These are phyloP conservation scores for Sarcophaga peregrina DNA, from an alignment of 1,140 invertebrate species.

Conservation along the genomic window DNA sequence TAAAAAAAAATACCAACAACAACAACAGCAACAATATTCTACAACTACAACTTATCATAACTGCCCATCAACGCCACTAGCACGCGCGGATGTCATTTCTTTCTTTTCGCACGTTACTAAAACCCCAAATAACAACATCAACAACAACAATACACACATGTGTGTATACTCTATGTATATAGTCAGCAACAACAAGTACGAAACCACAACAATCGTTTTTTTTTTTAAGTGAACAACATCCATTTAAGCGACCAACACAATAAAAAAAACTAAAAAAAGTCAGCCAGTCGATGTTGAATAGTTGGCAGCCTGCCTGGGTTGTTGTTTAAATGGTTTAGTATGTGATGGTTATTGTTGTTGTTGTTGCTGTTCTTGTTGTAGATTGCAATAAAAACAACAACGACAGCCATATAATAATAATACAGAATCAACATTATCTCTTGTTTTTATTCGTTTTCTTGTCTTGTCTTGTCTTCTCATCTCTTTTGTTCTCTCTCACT, in stretches of 20 bases:
- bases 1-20: too few relatives aligned
- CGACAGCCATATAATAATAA: constrained; percentile 25
- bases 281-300: constrained; percentile 5
- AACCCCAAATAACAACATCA: constrained; percentile 29
- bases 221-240: constrained; percentile 20
- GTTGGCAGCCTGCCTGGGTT: background rate
- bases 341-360: background rate
- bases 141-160: background rate
- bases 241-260: constrained; percentile 33
- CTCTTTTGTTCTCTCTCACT: background rate
- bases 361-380: too few relatives aligned
- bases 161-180: background rate
- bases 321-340: background rate
- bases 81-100: constrained; percentile 39
- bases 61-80: constrained; percentile 41
- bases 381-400: constrained; percentile 5
- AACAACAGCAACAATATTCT: constrained; percentile 16
- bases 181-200: background rate
- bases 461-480: background rate
- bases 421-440: constrained; percentile 33
- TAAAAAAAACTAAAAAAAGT: background rate
- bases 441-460: background rate
- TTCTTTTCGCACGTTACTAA: constrained; percentile 43
- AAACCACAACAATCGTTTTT: constrained; percentile 21
- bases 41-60: constrained; percentile 36